Conservation (phyloP, 2,797 vertebrate species). For the Hemitrygon akajei region DNA sequence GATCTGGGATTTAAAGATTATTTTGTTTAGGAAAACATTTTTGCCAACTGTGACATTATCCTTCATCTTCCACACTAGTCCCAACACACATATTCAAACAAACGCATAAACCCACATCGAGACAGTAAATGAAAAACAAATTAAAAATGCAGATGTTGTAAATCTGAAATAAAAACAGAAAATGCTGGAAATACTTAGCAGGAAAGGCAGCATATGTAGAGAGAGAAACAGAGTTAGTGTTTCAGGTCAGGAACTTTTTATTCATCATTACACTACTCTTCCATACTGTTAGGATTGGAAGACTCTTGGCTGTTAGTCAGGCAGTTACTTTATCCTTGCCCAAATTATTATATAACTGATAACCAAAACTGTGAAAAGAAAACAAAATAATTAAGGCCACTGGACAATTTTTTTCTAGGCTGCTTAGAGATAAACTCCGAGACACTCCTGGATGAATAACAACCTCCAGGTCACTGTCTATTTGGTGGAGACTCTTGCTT, state of each 20-base stretch:
- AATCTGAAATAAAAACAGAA: not conserved
- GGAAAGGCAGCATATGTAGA: too few relatives aligned
- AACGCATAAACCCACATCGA: not conserved
- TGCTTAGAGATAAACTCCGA: not conserved
- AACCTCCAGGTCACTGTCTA: too few relatives aligned
- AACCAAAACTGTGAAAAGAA: too few relatives aligned
- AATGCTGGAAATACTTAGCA: too few relatives aligned
- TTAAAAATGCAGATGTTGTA: not conserved
- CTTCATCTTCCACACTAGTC: not conserved
- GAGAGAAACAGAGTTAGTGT: not conserved
- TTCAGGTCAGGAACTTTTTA: not conserved
- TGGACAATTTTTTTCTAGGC: not conserved
- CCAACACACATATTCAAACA: not conserved
- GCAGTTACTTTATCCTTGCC: not conserved
- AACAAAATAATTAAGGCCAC: not conserved
- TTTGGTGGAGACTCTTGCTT: too few relatives aligned
- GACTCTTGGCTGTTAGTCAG: not conserved
- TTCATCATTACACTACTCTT: not conserved
- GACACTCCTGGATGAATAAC: not conserved
- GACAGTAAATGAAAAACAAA: too few relatives aligned
- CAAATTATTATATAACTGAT: not conserved
- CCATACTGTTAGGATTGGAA: too few relatives aligned
- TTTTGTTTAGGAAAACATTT: not conserved
- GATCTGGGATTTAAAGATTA: not conserved
- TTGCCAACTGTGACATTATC: not conserved